Evolutionary conservation across 2,888 invertebrate species (phyloP).

Genomic region (Ephialtes manifestator): DNA sequence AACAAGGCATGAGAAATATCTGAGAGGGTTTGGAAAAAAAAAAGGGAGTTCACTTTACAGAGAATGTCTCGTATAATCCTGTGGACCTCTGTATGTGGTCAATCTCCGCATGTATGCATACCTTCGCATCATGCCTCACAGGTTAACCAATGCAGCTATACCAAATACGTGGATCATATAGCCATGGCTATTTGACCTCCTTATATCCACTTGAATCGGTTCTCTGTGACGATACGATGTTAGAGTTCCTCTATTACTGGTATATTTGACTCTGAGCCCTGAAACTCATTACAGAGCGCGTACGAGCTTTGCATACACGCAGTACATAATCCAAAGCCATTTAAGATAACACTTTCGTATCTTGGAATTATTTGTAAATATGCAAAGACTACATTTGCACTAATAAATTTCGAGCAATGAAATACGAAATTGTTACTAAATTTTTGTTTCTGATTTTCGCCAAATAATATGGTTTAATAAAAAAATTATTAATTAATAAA

Average conservation of each 20-base stretch:
- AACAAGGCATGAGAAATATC: too few species aligned
- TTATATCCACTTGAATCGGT: constrained; percentile 55
- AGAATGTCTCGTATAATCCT: neutral
- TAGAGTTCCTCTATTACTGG: constrained; percentile 12
- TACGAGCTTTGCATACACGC: neutral
- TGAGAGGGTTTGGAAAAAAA: too few species aligned
- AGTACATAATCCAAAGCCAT: neutral
- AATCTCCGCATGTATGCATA: constrained; percentile 59
- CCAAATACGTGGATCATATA: constrained; percentile 65
- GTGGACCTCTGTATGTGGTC: constrained; percentile 51
- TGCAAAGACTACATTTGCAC: neutral
- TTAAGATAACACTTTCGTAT: neutral
- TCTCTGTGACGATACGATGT: constrained; percentile 29
- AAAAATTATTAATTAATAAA: too few species aligned
- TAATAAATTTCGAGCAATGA: neutral
- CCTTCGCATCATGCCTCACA: constrained; percentile 55
- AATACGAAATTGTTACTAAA: too few species aligned
- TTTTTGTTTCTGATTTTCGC: too few species aligned
- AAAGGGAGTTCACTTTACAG: too few species aligned
- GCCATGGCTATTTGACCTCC: constrained; percentile 64
- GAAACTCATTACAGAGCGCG: neutral
- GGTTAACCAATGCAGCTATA: constrained; percentile 47
- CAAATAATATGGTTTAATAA: too few species aligned
- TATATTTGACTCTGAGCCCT: constrained; percentile 3
- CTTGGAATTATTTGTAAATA: neutral